These are phyloP conservation scores for Hippocampus comes DNA, from an alignment of 2,113 vertebrate genomes.

Conservation along the genomic window DNA sequence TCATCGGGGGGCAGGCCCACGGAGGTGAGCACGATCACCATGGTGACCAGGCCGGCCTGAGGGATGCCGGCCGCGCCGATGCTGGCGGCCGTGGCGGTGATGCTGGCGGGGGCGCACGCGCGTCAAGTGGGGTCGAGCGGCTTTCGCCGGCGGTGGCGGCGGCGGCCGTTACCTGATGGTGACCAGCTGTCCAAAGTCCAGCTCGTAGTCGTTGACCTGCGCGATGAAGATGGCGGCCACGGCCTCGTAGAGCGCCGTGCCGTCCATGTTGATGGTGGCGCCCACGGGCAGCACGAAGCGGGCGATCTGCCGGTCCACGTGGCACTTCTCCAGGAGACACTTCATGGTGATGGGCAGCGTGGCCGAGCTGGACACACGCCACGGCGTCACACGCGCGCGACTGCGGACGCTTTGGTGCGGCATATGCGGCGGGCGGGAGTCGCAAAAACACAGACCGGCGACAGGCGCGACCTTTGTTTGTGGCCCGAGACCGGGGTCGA, in stretches of 20 bases:
- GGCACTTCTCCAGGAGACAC: constrained; percentile 85
- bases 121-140: background rate
- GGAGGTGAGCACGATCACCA: constrained; percentile 87
- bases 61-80: constrained; percentile 81
- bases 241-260: constrained; percentile 83
- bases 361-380: constrained; percentile 73
- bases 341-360: constrained; percentile 89
- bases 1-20: constrained; percentile 84
- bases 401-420: too few relatives aligned
- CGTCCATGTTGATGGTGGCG: constrained; percentile 89
- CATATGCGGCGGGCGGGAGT: too few relatives aligned
- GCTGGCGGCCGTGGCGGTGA: constrained; percentile 77
- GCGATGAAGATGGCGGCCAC: constrained; percentile 88
- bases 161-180: constrained; percentile 78
- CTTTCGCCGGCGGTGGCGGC: too few relatives aligned
- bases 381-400: too few relatives aligned
- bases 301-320: constrained; percentile 80
- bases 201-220: constrained; percentile 84
- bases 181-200: constrained; percentile 84
- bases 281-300: constrained; percentile 84
- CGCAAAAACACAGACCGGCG: too few relatives aligned
- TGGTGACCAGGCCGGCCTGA: constrained; percentile 84
- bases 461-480: too few relatives aligned
- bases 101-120: constrained; percentile 43
- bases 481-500: too few relatives aligned